Conservation (phyloP, 2,888 invertebrate genomes). For the Lithophane leautieri region DNA sequence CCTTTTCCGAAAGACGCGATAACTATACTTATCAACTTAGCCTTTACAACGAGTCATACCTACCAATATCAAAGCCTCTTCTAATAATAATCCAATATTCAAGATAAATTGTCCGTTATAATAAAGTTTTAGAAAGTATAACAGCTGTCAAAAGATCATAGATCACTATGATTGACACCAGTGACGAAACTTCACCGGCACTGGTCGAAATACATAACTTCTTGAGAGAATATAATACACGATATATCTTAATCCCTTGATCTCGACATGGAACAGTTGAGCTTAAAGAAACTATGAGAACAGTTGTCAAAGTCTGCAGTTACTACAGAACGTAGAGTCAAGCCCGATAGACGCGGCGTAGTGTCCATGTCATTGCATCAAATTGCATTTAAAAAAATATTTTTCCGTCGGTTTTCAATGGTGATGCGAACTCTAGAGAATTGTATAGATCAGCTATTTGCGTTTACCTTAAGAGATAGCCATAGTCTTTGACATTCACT, state of each 20-base stretch:
- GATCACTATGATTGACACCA: conserved; percentile 83
- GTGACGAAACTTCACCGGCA: conserved; percentile 74
- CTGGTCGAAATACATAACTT: conserved; percentile 37
- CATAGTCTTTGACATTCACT: background rate
- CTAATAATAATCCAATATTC: background rate
- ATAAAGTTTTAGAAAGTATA: conserved; percentile 77
- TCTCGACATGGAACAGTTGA: conserved; percentile 48
- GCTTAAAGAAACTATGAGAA: conserved; percentile 41
- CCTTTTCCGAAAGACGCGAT: too few relatives aligned
- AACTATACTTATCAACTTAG: background rate
- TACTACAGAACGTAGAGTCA: background rate
- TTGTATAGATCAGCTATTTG: background rate
- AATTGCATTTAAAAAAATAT: too few relatives aligned
- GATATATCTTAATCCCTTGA: conserved; percentile 59
- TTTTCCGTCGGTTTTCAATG: too few relatives aligned
- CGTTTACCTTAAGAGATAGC: background rate
- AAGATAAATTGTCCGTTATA: conserved; percentile 20
- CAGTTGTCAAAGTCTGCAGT: conserved; percentile 22
- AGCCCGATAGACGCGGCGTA: too few relatives aligned
- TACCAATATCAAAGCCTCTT: background rate
- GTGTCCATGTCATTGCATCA: too few relatives aligned
- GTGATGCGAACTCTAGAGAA: background rate
- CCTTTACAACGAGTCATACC: background rate
- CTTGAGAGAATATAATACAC: conserved; percentile 43
- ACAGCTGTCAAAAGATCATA: conserved; percentile 73